phyloP scores from a whole-genome alignment of 2,113 vertebrate species.

The Lanius ludovicianus region DNA sequence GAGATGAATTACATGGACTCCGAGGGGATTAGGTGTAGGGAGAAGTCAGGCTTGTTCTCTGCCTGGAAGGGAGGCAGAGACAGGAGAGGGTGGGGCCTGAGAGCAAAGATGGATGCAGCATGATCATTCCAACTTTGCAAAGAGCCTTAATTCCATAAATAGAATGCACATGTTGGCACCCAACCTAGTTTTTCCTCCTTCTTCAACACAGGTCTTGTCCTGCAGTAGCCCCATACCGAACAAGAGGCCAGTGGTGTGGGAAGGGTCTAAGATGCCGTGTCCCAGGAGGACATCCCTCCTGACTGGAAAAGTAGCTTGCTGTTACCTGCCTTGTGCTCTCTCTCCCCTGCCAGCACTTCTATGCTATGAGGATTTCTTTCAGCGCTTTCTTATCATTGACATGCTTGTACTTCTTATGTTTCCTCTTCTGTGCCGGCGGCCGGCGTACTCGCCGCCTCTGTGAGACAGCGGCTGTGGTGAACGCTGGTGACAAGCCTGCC shows the following conservation, averaged over 20 bases:
- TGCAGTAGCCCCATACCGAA: not conserved
- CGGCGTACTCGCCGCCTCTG: slow-evolving; percentile 67
- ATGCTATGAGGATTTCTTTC: slow-evolving; percentile 79
- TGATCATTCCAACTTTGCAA: not conserved
- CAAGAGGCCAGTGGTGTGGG: not conserved
- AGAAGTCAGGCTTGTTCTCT: not conserved
- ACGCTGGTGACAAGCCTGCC: slow-evolving; percentile 56
- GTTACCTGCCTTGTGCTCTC: slow-evolving; percentile 73
- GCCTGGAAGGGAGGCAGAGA: not conserved
- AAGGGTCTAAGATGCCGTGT: not conserved
- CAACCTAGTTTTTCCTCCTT: not conserved
- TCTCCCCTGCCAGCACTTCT: slow-evolving; percentile 63
- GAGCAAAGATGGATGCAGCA: not conserved
- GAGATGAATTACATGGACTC: not conserved
- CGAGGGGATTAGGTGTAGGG: not conserved
- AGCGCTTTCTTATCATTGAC: slow-evolving; percentile 76
- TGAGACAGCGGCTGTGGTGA: slow-evolving; percentile 53
- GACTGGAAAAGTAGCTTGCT: not conserved
- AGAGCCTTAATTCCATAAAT: not conserved
- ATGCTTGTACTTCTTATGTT: slow-evolving; percentile 83
- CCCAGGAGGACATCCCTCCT: not conserved
- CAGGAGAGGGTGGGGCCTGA: not conserved
- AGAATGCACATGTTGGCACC: not conserved
- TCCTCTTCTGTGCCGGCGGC: slow-evolving; percentile 73
- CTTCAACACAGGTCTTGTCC: not conserved